A percentile compares a stretch with the other conserved stretches of the same genome.
These are phyloP conservation scores for Omphaloscelis lunosa DNA, from an alignment of 2,888 invertebrate genomes.

Conservation along the genomic window DNA sequence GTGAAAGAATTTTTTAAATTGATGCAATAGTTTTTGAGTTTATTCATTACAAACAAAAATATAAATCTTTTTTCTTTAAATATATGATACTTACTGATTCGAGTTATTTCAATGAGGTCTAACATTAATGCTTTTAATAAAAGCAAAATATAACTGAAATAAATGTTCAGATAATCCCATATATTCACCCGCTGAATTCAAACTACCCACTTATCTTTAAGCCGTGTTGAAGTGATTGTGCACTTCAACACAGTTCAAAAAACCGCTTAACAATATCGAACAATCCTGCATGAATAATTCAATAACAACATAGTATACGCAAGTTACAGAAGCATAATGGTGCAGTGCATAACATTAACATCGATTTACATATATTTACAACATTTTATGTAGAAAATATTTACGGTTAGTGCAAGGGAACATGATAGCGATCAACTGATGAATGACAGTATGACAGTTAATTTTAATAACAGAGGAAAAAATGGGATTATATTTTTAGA, in stretches of 20 bases:
- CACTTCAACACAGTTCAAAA: no score
- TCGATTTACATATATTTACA: constrained; percentile 68
- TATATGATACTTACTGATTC: no score
- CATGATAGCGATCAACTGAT: constrained; percentile 3
- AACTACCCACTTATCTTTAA: constrained; percentile 38
- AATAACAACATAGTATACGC: constrained; percentile 52
- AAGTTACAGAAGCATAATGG: constrained; percentile 61
- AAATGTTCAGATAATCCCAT: constrained; percentile 36
- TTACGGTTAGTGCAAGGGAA: constrained; percentile 15
- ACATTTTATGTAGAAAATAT: constrained; percentile 33
- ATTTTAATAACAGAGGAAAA: constrained; percentile 30
- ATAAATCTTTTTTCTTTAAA: no score
- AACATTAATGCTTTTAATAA: neutral
- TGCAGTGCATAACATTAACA: constrained; percentile 70
- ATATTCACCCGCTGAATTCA: constrained; percentile 22
- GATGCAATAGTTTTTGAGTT: no score
- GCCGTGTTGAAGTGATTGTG: no score
- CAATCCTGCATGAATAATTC: constrained; percentile 70
- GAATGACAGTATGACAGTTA: constrained; percentile 30
- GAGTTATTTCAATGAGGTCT: neutral
- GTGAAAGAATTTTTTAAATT: no score
- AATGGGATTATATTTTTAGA: neutral
- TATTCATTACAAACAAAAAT: no score
- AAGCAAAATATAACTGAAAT: constrained; percentile 7
- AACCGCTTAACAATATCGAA: constrained; percentile 47